Base-by-base conservation (phyloP, 2,888 invertebrate species). In the Troides helena region DNA sequence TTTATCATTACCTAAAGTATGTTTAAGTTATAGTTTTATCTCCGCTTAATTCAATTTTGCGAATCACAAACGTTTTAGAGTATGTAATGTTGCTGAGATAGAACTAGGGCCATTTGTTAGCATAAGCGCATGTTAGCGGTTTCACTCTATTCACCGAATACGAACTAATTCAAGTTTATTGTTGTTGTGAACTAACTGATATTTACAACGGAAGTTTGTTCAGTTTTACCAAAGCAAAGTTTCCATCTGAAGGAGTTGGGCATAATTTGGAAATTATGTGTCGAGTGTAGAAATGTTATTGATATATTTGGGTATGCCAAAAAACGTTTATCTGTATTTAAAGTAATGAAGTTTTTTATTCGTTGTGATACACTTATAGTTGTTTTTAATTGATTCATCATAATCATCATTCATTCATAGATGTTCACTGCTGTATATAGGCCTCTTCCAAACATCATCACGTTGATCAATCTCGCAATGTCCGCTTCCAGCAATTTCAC, bases 91-190 rank as follows among this genome's bases (percentile, higher is more conserved):
- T 60, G 60, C 8, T 53, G 18, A n/a, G 53, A n/a, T 53, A 53
- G 18, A 53, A 53, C 53, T 53, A n/a, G 5, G 53, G 53, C 60
- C 60, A 60, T 60, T 60, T 60, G 60, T 60, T 60, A 14, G 3
- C 30, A 60, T 30, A 36, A 60, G 60, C 60, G 14, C 25, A 36
- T 60, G 36, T 60, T 36, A 36, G 58, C 6, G 25, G 25, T 18
- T 23, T 58, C 23, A 58, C 23, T 58, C 36, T 36, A 14, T 60
- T 60, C 60, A 36, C 60, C 60, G 36, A 60, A 60, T 60, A 60
- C 60, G 60, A 36, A 60, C 60, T 60, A 60, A 60, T 60, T 60
- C 60, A 8, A 36, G 60, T 60, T 60, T 60, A 60, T 60, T 17
- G 60, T 36, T 36, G 60, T 36, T 36, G 60, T 36, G 18, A 60